Evolutionary conservation across 1,140 invertebrate genomes (phyloP).

Genomic region (Antheraea pernyi): DNA sequence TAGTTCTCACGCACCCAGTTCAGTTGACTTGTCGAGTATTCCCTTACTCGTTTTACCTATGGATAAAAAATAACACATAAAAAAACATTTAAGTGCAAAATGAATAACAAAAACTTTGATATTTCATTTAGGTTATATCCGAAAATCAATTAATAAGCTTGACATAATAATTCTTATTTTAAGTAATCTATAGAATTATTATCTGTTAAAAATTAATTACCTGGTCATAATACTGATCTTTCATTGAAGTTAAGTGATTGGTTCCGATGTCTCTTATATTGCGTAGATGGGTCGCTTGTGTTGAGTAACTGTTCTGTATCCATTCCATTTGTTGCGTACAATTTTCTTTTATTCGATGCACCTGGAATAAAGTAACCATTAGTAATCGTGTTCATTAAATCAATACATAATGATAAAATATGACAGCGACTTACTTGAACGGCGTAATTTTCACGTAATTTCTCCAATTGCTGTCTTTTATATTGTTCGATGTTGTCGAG

Average conservation of each 20-base stretch:
- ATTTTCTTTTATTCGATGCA: conserved; percentile 94
- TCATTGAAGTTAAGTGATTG: conserved; percentile 89
- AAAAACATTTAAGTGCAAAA: too few species aligned
- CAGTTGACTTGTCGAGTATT: conserved; percentile 93
- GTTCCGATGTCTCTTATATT: conserved; percentile 95
- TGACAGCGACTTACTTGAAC: conserved; percentile 84
- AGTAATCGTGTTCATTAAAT: background rate
- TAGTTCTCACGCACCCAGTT: conserved; percentile 97
- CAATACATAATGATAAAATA: conserved; percentile 2
- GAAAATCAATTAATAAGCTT: too few species aligned
- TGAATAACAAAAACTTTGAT: too few species aligned
- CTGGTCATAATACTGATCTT: conserved; percentile 96
- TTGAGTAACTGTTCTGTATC: conserved; percentile 94
- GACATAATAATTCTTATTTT: too few species aligned
- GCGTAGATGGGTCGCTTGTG: conserved; percentile 91
- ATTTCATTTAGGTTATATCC: too few species aligned
- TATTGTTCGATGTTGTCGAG: conserved; percentile 94
- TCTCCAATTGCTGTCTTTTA: conserved; percentile 92
- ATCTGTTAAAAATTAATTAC: conserved; percentile 66
- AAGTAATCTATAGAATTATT: too few species aligned
- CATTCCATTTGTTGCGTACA: conserved; percentile 95
- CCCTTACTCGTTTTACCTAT: conserved; percentile 90
- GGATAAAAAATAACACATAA: conserved; percentile 8
- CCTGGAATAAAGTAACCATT: conserved; percentile 74
- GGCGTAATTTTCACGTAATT: conserved; percentile 94